These are phyloP conservation scores for Mesoligia furuncula DNA, from an alignment of 2,888 invertebrate species.

Conservation along the genomic window DNA sequence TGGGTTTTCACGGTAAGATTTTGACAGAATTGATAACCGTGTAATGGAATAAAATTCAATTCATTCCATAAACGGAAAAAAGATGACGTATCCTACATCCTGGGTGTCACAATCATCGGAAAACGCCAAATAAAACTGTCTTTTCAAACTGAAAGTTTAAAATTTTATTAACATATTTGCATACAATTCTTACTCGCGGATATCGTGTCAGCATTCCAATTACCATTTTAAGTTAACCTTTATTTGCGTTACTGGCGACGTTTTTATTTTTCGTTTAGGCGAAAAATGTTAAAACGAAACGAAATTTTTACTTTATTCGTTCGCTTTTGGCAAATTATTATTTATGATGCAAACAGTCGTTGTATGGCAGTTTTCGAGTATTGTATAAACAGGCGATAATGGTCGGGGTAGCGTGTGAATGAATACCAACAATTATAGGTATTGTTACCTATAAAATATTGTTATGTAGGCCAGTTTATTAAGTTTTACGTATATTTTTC, in stretches of 20 bases:
- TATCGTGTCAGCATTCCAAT: conserved; percentile 74
- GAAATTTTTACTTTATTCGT: conserved; percentile 65
- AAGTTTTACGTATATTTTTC: background rate
- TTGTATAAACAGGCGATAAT: conserved; percentile 78
- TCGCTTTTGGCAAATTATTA: conserved; percentile 74
- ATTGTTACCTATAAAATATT: conserved; percentile 9
- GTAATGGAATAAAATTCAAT: conserved; percentile 6
- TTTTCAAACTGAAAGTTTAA: conserved; percentile 55
- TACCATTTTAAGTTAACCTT: conserved; percentile 74
- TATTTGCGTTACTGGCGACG: conserved; percentile 61
- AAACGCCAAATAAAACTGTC: conserved; percentile 52
- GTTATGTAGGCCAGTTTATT: conserved; percentile 15
- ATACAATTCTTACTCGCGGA: conserved; percentile 71
- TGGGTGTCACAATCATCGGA: conserved; percentile 35
- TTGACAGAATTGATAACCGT: background rate
- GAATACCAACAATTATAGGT: conserved; percentile 25
- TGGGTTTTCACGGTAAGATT: too few relatives aligned
- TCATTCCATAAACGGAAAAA: conserved; percentile 8
- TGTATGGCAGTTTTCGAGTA: conserved; percentile 74
- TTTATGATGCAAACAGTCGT: conserved; percentile 79
- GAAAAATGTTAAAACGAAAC: conserved; percentile 60
- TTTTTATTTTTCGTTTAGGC: conserved; percentile 58
- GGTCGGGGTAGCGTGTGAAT: conserved; percentile 38
- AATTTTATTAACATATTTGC: conserved; percentile 71
- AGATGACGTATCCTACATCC: conserved; percentile 18